These are phyloP conservation scores for Motacilla tschutschensis DNA, from an alignment of 2,113 vertebrate genomes.

Conservation along the genomic window DNA sequence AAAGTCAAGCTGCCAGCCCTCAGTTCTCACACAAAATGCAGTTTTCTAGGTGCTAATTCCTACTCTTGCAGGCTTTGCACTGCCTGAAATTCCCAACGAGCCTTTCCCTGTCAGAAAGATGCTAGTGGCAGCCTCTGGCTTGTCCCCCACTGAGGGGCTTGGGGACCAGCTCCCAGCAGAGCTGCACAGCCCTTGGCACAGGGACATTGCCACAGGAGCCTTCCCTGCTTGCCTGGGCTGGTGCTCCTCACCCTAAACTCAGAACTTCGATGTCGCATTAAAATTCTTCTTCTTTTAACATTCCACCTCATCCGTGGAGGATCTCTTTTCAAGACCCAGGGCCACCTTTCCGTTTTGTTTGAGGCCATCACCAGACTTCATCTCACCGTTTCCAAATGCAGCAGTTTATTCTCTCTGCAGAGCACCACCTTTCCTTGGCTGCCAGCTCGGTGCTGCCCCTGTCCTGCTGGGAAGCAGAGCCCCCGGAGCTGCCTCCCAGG, in stretches of 20 bases:
- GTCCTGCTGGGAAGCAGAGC: background rate
- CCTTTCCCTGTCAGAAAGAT: background rate
- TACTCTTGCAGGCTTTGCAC: background rate
- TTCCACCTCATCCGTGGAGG: background rate
- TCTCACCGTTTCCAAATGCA: background rate
- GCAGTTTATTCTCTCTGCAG: background rate
- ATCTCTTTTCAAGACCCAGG: background rate
- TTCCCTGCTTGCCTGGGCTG: background rate
- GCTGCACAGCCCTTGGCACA: background rate
- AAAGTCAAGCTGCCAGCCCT: background rate
- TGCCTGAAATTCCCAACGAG: background rate
- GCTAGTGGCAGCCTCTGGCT: background rate
- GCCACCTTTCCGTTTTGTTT: background rate
- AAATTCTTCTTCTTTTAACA: background rate
- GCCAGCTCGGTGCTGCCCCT: background rate
- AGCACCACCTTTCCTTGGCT: background rate
- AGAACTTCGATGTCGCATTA: background rate
- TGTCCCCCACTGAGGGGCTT: fast-evolving
- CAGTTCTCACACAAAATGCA: background rate
- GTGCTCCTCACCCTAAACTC: background rate
- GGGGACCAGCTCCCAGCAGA: background rate
- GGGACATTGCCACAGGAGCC: background rate
- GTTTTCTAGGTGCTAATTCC: background rate
- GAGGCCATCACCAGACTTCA: background rate
- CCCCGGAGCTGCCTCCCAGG: background rate